Evolutionary conservation across 2,113 vertebrate species (phyloP), one percentile per base, ranked within the genome.

Genomic region (Holacanthus passer): DNA sequence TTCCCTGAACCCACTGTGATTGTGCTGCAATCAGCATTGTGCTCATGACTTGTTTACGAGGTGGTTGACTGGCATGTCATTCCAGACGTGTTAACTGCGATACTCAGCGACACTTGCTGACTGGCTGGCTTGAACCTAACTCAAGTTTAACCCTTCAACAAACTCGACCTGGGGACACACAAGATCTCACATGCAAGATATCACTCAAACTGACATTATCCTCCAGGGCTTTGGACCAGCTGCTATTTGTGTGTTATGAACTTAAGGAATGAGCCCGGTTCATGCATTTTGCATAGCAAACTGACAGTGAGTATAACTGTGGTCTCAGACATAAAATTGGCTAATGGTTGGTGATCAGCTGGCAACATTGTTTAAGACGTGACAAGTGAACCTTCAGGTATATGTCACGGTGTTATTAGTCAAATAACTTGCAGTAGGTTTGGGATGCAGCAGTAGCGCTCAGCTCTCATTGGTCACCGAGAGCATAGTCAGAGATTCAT

Each of bases 21-120:
- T 84, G 78, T 75, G 77, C 77, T 84, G 35, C 8, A 43, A 53
- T 84, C 68, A 87, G 86, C 85, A 65, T 9, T 68, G 47, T 55
- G 47, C 39, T 70, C n/a, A 59, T 22, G 58, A 75, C 73, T 62
- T 78, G 77, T 81, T 83, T 59, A 77, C 8, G 4, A 66, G n/a
- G 20, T 2, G 3, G 37, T 17, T 62, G 76, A 58, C 20, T 37
- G 29, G n/a, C 29, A 60, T 45, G 63, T 76, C 63, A 81, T 67
- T 32, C 41, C 19, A 67, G 47, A 17, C 2, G 1, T 37, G 53
- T 48, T 43, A 22, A 45, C 59, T 22, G 27, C 56, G 27, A 47
- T 29, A 69, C 5, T 60, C 24, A 50, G 20, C 8, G 8, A 64
- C 35, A 70, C 39, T 16, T 11, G 13, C 63, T 63, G 58, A 70